Conservation (phyloP, 2,888 invertebrate species). For the Cyclophora punctaria region DNA sequence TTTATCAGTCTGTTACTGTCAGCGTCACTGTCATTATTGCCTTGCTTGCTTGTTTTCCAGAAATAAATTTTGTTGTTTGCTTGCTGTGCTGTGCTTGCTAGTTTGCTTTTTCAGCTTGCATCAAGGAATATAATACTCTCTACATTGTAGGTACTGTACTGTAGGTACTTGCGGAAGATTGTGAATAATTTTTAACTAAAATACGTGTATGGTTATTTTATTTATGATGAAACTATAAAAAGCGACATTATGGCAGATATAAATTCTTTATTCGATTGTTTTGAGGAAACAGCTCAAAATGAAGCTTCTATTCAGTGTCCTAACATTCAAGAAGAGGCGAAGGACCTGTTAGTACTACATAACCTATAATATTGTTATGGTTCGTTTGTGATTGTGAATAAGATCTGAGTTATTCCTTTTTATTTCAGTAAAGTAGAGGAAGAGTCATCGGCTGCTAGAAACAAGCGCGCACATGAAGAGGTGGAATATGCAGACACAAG, state of each 20-base stretch:
- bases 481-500: conserved; percentile 48
- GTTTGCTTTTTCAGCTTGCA: no score
- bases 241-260: conserved; percentile 43
- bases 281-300: conserved; percentile 44
- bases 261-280: conserved; percentile 59
- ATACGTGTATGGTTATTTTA: neutral
- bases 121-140: no score
- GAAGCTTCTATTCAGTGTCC: conserved; percentile 42
- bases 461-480: conserved; percentile 54
- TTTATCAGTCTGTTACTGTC: no score
- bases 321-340: conserved; percentile 30
- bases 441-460: conserved; percentile 24
- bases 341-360: conserved; percentile 38
- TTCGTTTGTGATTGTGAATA: conserved; percentile 1
- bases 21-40: no score
- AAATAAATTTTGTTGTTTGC: no score
- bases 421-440: conserved; percentile 24
- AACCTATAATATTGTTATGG: conserved; percentile 32
- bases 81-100: no score
- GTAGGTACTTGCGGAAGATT: no score
- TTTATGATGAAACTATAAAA: conserved; percentile 1
- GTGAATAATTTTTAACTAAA: neutral
- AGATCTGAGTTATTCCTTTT: neutral
- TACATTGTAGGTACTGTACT: no score
- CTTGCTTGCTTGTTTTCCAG: no score